Evolutionary conservation across 2,888 invertebrate species (phyloP).

Genomic region (Geotrupes spiniger): DNA sequence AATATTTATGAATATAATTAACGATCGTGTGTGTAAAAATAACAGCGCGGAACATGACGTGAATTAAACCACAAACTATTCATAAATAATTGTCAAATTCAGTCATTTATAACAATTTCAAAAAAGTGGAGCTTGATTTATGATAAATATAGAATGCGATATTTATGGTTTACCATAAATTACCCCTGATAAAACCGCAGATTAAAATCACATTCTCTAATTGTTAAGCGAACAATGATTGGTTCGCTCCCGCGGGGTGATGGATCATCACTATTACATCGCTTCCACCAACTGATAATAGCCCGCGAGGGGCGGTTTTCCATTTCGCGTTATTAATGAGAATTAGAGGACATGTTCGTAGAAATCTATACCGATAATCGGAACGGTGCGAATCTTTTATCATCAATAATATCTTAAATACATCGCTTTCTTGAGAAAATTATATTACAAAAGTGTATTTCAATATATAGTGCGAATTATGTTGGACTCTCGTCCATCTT

Average conservation of each 20-base stretch:
- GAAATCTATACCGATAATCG: slow-evolving; percentile 25
- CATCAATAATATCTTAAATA: no score
- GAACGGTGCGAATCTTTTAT: neutral
- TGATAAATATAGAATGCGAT: slow-evolving; percentile 13
- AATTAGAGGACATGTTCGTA: slow-evolving; percentile 32
- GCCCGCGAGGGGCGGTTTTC: slow-evolving; percentile 34
- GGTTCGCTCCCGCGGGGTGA: slow-evolving; percentile 37
- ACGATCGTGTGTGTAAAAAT: slow-evolving; percentile 13
- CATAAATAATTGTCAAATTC: slow-evolving; percentile 15
- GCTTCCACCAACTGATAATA: slow-evolving; percentile 29
- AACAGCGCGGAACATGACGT: slow-evolving; percentile 4
- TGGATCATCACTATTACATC: slow-evolving; percentile 32
- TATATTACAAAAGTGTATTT: no score
- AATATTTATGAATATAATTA: slow-evolving; percentile 18
- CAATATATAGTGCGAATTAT: no score
- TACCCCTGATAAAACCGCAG: slow-evolving; percentile 36
- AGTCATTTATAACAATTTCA: slow-evolving; percentile 2
- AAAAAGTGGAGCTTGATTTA: neutral
- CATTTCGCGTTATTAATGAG: slow-evolving; percentile 38
- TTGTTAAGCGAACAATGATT: slow-evolving; percentile 44
- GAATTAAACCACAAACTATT: slow-evolving; percentile 8
- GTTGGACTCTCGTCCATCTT: no score
- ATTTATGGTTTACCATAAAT: slow-evolving; percentile 35
- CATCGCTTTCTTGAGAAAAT: no score
- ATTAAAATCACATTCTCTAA: slow-evolving; percentile 42